Percentiles rank a stretch among this genome's conserved stretches.
These are phyloP conservation scores for Xenus cinereus DNA, from an alignment of 2,113 vertebrate species.

Conservation along the genomic window DNA sequence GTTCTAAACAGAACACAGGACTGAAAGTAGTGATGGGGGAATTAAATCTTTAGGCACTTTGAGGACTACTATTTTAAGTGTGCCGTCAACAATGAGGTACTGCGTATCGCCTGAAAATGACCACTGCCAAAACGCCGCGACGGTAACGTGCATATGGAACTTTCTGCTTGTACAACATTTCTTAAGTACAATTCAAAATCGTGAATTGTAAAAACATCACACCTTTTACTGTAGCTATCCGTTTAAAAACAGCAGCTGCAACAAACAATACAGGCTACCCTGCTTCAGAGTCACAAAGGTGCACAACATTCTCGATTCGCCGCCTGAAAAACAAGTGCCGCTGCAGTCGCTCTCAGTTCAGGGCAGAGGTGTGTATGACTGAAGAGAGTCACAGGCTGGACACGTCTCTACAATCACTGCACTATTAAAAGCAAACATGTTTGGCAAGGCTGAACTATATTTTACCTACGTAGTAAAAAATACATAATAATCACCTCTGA, in stretches of 20 bases:
- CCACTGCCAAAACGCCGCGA: conserved; percentile 49
- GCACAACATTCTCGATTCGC: background rate
- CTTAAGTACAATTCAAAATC: conserved; percentile 58
- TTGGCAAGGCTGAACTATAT: conserved; percentile 61
- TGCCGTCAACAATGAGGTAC: conserved; percentile 73
- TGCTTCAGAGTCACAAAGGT: conserved; percentile 21
- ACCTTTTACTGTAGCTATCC: conserved; percentile 24
- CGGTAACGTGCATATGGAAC: conserved; percentile 49
- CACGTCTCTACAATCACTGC: conserved; percentile 60
- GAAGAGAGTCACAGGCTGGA: conserved; percentile 60
- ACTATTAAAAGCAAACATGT: conserved; percentile 50
- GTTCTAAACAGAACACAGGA: conserved; percentile 57
- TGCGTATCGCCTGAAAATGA: conserved; percentile 33
- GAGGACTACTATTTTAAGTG: conserved; percentile 68
- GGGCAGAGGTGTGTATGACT: background rate
- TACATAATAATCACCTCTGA: conserved; percentile 33
- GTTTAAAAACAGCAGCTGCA: conserved; percentile 25
- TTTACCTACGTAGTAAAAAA: conserved; percentile 61
- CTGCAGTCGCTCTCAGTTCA: background rate
- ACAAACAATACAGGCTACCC: background rate
- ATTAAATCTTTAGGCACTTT: conserved; percentile 75
- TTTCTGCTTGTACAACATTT: conserved; percentile 46
- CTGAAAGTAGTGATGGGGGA: conserved; percentile 55
- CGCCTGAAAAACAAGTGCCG: background rate
- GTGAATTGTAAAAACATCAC: conserved; percentile 54